Conservation (phyloP, 2,797 vertebrate species). For the Harpagifer antarcticus region DNA sequence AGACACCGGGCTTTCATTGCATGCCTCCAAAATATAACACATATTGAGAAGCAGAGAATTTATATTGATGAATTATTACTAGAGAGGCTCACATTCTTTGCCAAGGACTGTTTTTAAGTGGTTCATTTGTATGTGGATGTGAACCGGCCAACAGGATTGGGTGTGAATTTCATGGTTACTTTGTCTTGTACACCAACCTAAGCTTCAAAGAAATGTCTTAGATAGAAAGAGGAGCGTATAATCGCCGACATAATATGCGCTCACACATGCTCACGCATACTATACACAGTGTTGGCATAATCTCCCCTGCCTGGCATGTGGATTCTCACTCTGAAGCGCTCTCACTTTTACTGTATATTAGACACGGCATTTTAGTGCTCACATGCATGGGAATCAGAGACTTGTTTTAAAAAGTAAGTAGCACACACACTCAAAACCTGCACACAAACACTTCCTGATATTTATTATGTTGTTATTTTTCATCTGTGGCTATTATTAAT, state of each 20-base stretch:
- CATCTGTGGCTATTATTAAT: slow-evolving; percentile 62
- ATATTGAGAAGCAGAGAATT: slow-evolving; percentile 38
- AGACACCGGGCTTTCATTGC: slow-evolving; percentile 39
- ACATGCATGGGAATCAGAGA: not conserved
- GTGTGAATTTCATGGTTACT: slow-evolving; percentile 77
- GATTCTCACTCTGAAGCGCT: slow-evolving; percentile 21
- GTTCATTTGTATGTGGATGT: slow-evolving; percentile 49
- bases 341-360: slow-evolving; percentile 39
- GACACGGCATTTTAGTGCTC: slow-evolving; percentile 12
- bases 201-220: slow-evolving; percentile 77
- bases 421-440: not conserved
- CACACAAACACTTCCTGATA: slow-evolving; percentile 6
- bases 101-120: slow-evolving; percentile 45
- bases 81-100: slow-evolving; percentile 15
- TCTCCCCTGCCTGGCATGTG: slow-evolving; percentile 58
- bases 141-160: slow-evolving; percentile 53
- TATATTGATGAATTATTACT: slow-evolving; percentile 55
- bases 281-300: slow-evolving; percentile 62
- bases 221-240: slow-evolving; percentile 69
- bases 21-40: slow-evolving; percentile 31
- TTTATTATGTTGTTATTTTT: slow-evolving; percentile 66
- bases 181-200: slow-evolving; percentile 71
- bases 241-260: slow-evolving; percentile 69
- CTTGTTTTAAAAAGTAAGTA: slow-evolving; percentile 7
- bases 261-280: slow-evolving; percentile 64